A percentile compares a stretch with the other conserved stretches of the same genome.
phyloP scores from a whole-genome alignment of 2,888 invertebrate species.

The Orthosia gracilis region DNA sequence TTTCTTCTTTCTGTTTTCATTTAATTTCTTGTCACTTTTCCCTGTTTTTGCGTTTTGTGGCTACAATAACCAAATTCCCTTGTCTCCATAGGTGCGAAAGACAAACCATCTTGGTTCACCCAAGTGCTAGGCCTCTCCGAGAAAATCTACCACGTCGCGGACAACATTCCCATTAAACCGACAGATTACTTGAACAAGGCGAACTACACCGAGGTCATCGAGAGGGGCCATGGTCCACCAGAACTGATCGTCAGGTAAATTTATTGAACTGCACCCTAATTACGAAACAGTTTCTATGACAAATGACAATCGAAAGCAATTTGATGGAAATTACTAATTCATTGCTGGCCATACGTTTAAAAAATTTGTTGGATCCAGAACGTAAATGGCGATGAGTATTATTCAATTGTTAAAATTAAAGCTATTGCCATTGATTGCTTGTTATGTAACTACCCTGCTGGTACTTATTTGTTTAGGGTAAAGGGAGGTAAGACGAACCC shows the following conservation, averaged over 20 bases:
- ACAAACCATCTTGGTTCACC: slow-evolving; percentile 79
- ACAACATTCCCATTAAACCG: slow-evolving; percentile 92
- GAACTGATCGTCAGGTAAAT: slow-evolving; percentile 91
- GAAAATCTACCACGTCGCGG: slow-evolving; percentile 92
- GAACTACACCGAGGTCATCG: slow-evolving; percentile 93
- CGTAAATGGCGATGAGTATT: too few species aligned
- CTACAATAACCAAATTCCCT: neutral
- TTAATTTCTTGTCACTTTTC: too few species aligned
- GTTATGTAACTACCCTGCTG: too few species aligned
- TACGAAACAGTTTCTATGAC: too few species aligned
- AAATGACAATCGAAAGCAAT: too few species aligned
- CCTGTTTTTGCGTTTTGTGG: too few species aligned
- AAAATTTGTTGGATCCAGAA: too few species aligned
- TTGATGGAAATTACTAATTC: too few species aligned
- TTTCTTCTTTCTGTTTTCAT: too few species aligned
- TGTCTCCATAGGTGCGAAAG: slow-evolving; percentile 22
- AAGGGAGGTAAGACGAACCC: neutral
- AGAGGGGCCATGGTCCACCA: slow-evolving; percentile 94
- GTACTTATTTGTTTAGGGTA: neutral
- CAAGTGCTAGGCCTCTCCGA: slow-evolving; percentile 90
- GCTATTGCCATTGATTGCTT: too few species aligned
- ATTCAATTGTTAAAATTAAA: too few species aligned
- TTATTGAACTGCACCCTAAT: slow-evolving; percentile 2
- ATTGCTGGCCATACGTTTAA: too few species aligned
- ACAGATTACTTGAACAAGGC: slow-evolving; percentile 92